A percentile compares a stretch with the other conserved stretches of the same genome.
Conservation (phyloP, 2,797 vertebrate genomes). For the Semaprochilodus insignis region DNA sequence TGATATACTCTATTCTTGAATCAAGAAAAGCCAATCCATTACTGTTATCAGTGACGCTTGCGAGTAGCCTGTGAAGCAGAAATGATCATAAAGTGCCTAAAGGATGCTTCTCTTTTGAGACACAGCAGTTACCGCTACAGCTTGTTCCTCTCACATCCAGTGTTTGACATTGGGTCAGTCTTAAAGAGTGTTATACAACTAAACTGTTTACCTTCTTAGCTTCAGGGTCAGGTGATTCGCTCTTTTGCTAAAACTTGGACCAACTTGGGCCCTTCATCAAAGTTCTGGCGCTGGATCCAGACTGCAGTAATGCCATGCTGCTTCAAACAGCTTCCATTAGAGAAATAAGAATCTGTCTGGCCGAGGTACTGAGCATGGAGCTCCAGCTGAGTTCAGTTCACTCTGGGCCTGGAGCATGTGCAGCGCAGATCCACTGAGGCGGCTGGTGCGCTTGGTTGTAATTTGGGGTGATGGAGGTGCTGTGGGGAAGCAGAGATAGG, state of each 20-base stretch:
- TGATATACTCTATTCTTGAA: too few species aligned
- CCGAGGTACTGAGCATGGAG: constrained; percentile 7
- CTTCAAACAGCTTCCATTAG: constrained; percentile 45
- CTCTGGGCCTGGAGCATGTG: constrained; percentile 10
- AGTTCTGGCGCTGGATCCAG: constrained; percentile 30
- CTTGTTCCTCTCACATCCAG: too few species aligned
- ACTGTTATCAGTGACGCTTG: too few species aligned
- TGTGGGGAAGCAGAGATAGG: constrained; percentile 21
- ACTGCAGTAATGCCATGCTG: constrained; percentile 34
- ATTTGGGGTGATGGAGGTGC: constrained; percentile 11
- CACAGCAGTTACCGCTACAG: too few species aligned
- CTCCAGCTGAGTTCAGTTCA: constrained; percentile 31
- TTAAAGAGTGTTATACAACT: neutral
- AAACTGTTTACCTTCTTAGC: neutral
- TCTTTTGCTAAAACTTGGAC: constrained; percentile 23
- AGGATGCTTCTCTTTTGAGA: neutral
- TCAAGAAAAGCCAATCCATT: too few species aligned
- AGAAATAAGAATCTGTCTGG: constrained; percentile 49
- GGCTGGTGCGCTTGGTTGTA: constrained; percentile 27
- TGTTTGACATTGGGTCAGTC: neutral
- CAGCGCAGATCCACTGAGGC: neutral
- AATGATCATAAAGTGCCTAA: too few species aligned
- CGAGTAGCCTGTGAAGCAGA: too few species aligned
- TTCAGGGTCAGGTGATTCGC: neutral
- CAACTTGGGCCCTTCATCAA: constrained; percentile 31